Percentiles rank a stretch among this genome's conserved stretches.
These are phyloP conservation scores for Alethe diademata DNA, from an alignment of 2,113 vertebrate species.

Conservation along the genomic window DNA sequence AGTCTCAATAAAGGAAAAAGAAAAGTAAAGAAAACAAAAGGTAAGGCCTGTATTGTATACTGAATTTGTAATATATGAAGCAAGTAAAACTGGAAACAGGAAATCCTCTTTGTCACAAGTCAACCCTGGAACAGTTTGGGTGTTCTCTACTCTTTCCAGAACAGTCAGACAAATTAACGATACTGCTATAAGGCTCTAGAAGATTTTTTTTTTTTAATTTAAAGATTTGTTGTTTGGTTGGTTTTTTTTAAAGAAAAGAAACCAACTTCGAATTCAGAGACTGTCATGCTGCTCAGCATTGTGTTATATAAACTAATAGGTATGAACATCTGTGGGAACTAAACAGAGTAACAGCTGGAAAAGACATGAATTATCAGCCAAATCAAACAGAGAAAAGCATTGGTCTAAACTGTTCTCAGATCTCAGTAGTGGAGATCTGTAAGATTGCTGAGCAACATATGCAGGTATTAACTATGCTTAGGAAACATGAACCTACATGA, in stretches of 20 bases:
- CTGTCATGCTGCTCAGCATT: background rate
- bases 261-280: background rate
- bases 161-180: background rate
- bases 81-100: background rate
- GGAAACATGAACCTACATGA: background rate
- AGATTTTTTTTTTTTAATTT: background rate
- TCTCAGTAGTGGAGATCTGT: background rate
- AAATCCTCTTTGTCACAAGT: background rate
- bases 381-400: background rate
- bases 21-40: conserved; percentile 69
- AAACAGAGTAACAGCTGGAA: background rate
- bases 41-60: conserved; percentile 2
- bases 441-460: background rate
- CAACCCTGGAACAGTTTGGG: background rate
- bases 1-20: conserved; percentile 69
- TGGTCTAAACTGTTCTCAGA: background rate
- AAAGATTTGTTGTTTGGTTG: background rate
- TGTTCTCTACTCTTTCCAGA: background rate
- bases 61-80: background rate
- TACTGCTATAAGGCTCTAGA: background rate
- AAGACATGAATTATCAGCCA: background rate
- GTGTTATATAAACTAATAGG: background rate
- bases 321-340: background rate
- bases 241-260: background rate
- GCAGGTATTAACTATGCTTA: background rate